Base-by-base conservation (phyloP, 2,113 vertebrate genomes). In the Brachyistius frenatus region DNA sequence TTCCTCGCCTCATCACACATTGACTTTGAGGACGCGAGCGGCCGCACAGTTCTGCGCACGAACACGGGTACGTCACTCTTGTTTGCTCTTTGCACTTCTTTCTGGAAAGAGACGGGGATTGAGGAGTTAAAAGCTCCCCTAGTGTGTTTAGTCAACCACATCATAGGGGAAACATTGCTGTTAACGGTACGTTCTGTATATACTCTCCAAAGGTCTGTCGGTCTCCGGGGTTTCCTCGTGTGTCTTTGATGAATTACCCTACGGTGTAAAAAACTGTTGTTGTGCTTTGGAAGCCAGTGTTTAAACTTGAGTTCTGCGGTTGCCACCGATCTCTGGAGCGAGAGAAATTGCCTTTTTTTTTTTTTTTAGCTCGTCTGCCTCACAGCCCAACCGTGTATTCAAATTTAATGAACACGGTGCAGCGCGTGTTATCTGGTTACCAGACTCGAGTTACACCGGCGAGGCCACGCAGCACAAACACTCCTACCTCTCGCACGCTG, bases 351-450 rank as follows among this genome's bases (percentile, higher is more conserved):
- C 16, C 23, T 71, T 83, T 72, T 23, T 23, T 23, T 23, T 23
- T 23, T 23, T 23, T 23, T 74, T 83, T 64, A 46, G 68, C 13
- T 44, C 67, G 65, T 81, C 56, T 63, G 57, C 53, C 56, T 55
- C 64, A 57, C 77, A 57, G 50, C 67, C 83, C 76, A 69, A 69
- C 73, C 64, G 83, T 76, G 72, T 85, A 93, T 94, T 92, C 82
- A 94, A 93, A 85, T 93, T 94, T 94, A 93, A 95, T 95, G 94
- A 94, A 77, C 78, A 63, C 78, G 11, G 86, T 31, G 49, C 85
- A 47, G 76, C 37, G 77, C 83, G 86, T 66, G 84, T 86, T 81
- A 93, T 95, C 92, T 87, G 68, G 92, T 95, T 94, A 93, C 94
- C 56, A 49, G 88, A 70, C 83, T 93, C 90, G 49, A 39, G 83